Base-by-base conservation (phyloP, 2,888 invertebrate genomes). In the Diarsia brunnea region DNA sequence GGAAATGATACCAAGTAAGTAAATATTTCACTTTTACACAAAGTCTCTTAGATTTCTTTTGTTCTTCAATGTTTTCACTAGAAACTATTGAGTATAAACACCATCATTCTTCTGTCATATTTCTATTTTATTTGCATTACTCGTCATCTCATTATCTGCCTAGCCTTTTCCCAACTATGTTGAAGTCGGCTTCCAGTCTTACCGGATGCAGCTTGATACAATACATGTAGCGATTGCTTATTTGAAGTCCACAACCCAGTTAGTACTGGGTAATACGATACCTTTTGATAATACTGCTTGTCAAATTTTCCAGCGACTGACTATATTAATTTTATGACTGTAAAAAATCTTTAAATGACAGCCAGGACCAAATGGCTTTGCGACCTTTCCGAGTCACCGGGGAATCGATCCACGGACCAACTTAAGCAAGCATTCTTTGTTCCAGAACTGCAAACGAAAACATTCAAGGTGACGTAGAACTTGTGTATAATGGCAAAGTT, bases 401-500 rank as follows among this genome's bases (percentile, higher is more conserved):
- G 7, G 47, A 49, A 49, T 51, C 4, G 21, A 21, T 51, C 51
- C 21, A 21, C 51, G 51, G 51, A 51, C 51, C 21, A 51, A 51
- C 49, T 21, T 21, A 11, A 21, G 21, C 51, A 51, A 51, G 51
- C 51, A 60, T 60, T 60, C 14, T 80, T 31, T 68, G 67, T 93
- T 92, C 43, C 90, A 94, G 94, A 55, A 78, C 84, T 1, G 75
- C 87, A 47, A 91, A 88, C 11, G 92, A 93, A 58, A 90, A 91
- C 51, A 80, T 95, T 0, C 91, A 93, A 86, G 95, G 94, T 0
- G 79, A 93, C 8, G 86, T 95, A 0, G 92, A 93, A 83, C 63
- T 95, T 2, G 90, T 94, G 31, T 95, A 94, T 73, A 95, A 95
- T 68, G 95, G 95, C 0, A 93, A 93, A 87, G 74, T 90, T 21